phyloP scores from a whole-genome alignment of 2,113 vertebrate genomes.

The Zosterops japonicus region DNA sequence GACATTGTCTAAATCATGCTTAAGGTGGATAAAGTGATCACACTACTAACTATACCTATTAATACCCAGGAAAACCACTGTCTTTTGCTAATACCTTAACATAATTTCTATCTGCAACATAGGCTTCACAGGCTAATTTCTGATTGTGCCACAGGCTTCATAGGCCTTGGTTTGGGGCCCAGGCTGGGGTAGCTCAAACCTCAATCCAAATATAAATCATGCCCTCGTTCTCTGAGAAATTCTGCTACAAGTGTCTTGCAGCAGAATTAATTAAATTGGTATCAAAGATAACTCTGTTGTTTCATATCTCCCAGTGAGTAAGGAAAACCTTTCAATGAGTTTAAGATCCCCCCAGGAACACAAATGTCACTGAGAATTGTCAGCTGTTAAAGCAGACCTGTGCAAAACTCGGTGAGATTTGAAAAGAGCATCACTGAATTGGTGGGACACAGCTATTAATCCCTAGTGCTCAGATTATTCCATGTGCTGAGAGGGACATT shows the following conservation, averaged over 20 bases:
- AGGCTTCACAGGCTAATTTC: too few species aligned
- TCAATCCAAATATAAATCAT: too few species aligned
- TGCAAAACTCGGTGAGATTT: constrained; percentile 20
- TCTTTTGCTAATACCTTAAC: too few species aligned
- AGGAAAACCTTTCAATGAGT: constrained; percentile 33
- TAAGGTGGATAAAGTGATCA: too few species aligned
- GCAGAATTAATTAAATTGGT: constrained; percentile 59
- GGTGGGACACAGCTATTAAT: background rate
- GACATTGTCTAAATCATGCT: too few species aligned
- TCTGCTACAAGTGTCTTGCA: background rate
- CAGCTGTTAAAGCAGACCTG: constrained; percentile 7
- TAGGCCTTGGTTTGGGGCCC: too few species aligned
- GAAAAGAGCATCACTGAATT: background rate
- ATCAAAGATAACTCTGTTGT: constrained; percentile 42
- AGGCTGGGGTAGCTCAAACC: too few species aligned
- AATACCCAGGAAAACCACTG: too few species aligned
- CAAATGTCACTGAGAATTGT: constrained; percentile 26
- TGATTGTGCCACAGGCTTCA: too few species aligned
- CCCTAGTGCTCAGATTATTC: background rate
- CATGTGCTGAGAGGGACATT: background rate
- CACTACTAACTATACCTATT: too few species aligned
- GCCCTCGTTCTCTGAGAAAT: too few species aligned
- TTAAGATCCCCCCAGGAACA: constrained; percentile 38
- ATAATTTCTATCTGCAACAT: too few species aligned
- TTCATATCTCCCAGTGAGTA: constrained; percentile 38